These are phyloP conservation scores for Acronicta alni DNA, from an alignment of 2,888 invertebrate species.

Conservation along the genomic window DNA sequence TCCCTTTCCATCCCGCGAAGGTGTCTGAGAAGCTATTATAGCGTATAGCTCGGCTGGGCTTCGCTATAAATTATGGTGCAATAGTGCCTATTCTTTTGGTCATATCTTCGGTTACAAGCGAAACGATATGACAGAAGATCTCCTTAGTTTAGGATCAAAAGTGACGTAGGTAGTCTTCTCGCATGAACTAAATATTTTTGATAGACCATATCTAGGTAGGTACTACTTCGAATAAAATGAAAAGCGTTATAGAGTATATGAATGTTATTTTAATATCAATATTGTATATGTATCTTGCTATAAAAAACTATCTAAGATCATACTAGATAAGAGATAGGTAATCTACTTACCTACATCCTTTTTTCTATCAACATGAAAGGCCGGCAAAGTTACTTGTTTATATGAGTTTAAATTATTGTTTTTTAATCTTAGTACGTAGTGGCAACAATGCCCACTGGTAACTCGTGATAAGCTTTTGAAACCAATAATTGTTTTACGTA, in stretches of 20 bases:
- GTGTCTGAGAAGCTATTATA: conserved; percentile 87
- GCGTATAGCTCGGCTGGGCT: conserved; percentile 80
- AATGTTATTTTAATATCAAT: no score
- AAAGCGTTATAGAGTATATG: no score
- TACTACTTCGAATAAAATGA: no score
- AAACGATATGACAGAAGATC: conserved; percentile 76
- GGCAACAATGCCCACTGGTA: no score
- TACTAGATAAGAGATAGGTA: no score
- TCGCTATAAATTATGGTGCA: conserved; percentile 87
- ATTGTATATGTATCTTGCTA: no score
- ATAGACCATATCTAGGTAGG: neutral
- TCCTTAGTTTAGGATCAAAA: conserved; percentile 54
- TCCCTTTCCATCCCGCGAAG: conserved; percentile 76
- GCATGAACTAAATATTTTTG: neutral
- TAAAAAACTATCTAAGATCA: no score
- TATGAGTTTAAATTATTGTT: conserved; percentile 14
- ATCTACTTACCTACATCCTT: no score
- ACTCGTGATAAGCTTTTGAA: conserved; percentile 14
- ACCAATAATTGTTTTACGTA: conserved; percentile 5
- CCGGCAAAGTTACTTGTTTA: no score
- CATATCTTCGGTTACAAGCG: conserved; percentile 70
- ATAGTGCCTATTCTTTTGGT: conserved; percentile 84
- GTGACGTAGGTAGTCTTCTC: no score
- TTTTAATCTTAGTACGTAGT: conserved; percentile 16
- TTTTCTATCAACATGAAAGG: no score